These are phyloP conservation scores for Cephus pulcher DNA, from an alignment of 2,888 invertebrate genomes.

Conservation along the genomic window DNA sequence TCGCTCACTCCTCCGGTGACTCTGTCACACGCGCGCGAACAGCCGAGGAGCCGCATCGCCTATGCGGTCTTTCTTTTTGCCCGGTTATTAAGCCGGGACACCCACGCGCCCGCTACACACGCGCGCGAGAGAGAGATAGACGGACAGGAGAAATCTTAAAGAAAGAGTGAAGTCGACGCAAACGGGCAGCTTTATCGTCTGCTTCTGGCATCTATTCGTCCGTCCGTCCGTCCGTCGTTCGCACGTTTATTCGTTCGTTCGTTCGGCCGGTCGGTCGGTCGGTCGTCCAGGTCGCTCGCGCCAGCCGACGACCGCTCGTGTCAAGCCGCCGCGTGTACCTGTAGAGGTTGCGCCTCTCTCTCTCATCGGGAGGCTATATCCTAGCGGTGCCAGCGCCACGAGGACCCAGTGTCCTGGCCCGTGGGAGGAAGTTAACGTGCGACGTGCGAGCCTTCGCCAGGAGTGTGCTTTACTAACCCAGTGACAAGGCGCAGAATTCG, in stretches of 20 bases:
- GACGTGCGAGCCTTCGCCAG: slow-evolving; percentile 19
- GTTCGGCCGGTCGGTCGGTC: slow-evolving; percentile 13
- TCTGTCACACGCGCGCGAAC: slow-evolving; percentile 1
- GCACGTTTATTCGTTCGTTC: slow-evolving; percentile 13
- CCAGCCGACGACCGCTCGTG: slow-evolving; percentile 7
- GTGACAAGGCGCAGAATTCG: slow-evolving; percentile 24
- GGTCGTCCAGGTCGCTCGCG: slow-evolving; percentile 14
- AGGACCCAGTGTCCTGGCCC: slow-evolving; percentile 8
- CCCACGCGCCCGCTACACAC: slow-evolving; percentile 1
- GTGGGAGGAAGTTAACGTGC: not conserved
- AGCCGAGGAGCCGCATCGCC: not conserved
- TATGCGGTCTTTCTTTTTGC: slow-evolving; percentile 6
- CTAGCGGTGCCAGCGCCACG: slow-evolving; percentile 1
- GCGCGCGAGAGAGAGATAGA: not conserved
- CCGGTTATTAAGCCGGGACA: slow-evolving; percentile 7
- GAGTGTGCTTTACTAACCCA: slow-evolving; percentile 31
- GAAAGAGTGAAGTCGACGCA: not conserved
- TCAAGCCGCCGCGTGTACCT: slow-evolving; percentile 25
- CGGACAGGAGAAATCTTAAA: not conserved
- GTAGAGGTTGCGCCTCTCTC: not conserved
- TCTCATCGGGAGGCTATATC: not conserved
- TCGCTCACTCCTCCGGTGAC: not conserved
- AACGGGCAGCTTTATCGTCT: slow-evolving; percentile 8
- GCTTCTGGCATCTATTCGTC: not conserved
- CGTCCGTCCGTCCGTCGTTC: not conserved